phyloP scores from a whole-genome alignment of 2,797 vertebrate species.

The Hippoglossus hippoglossus region DNA sequence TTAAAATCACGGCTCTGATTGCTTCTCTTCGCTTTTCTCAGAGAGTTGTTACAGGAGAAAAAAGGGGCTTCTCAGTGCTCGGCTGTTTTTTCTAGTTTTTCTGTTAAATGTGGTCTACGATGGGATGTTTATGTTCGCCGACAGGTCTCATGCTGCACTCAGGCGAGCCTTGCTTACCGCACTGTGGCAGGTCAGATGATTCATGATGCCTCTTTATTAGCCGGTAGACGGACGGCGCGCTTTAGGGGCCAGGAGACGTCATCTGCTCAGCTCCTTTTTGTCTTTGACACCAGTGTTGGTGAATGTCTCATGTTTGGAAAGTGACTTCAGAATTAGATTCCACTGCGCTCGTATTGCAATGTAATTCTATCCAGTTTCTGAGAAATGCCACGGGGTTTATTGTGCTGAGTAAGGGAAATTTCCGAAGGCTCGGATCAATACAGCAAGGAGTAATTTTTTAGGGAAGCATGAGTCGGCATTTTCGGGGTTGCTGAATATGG shows the following conservation, averaged over 20 bases:
- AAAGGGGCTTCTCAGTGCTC: neutral
- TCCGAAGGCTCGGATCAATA: conserved; percentile 43
- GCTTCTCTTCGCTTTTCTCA: conserved; percentile 10
- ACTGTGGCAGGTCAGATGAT: conserved; percentile 50
- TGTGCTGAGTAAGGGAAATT: conserved; percentile 52
- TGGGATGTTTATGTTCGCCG: conserved; percentile 49
- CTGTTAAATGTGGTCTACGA: conserved; percentile 28
- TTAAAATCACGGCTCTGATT: conserved; percentile 38
- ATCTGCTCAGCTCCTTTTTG: conserved; percentile 25
- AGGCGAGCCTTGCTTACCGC: conserved; percentile 47
- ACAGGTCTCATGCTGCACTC: conserved; percentile 56
- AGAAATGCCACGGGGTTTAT: conserved; percentile 38
- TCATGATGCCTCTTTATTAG: conserved; percentile 31
- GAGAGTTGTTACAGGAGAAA: conserved; percentile 12
- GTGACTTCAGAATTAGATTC: conserved; percentile 43
- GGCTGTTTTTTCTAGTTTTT: neutral
- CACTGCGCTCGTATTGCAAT: conserved; percentile 28
- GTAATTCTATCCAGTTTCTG: conserved; percentile 58
- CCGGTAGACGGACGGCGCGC: conserved; percentile 22
- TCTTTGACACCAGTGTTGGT: conserved; percentile 20
- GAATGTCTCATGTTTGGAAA: conserved; percentile 37
- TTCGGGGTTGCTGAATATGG: conserved; percentile 40
- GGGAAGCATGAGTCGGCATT: conserved; percentile 51
- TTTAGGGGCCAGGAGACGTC: no score
- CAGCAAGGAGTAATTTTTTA: conserved; percentile 43